Evolutionary conservation across 37 sponge, comb jelly and placozoan genomes (phyloP).

Genomic region (Chondrilla cf. caribensis): DNA sequence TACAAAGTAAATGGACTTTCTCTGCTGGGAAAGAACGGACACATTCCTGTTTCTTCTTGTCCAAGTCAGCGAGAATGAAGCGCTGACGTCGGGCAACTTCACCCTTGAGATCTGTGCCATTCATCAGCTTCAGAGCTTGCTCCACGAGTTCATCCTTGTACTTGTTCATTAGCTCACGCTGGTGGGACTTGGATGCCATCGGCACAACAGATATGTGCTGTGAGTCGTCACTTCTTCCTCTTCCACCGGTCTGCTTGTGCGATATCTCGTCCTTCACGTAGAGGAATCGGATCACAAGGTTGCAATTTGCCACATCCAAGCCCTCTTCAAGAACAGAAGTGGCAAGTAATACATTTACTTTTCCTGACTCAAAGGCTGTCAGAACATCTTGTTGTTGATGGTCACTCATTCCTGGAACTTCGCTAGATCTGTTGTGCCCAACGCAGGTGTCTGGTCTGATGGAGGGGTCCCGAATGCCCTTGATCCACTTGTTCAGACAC

Average conservation of each 20-base stretch:
- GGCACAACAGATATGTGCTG: conserved; percentile 28
- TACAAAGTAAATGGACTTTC: background rate
- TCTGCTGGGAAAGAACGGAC: too few species aligned
- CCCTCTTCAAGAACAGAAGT: conserved; percentile 94
- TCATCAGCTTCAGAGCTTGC: background rate
- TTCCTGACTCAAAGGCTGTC: conserved; percentile 59
- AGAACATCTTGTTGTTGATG: conserved; percentile 56
- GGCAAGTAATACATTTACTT: conserved; percentile 78
- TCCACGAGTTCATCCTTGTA: conserved; percentile 16
- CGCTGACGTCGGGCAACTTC: background rate
- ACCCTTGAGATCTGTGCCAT: background rate
- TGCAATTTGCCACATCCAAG: conserved; percentile 88
- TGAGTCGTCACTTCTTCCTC: conserved; percentile 63
- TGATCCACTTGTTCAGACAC: conserved; percentile 5
- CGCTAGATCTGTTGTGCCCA: conserved; percentile 28
- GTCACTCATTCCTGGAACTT: conserved; percentile 45
- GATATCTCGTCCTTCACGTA: conserved; percentile 74
- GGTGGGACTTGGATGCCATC: conserved; percentile 11
- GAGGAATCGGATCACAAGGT: conserved; percentile 82
- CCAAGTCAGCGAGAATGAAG: background rate
- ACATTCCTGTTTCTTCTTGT: background rate
- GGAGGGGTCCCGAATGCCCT: background rate
- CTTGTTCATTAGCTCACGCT: conserved; percentile 27
- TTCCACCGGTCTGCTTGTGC: conserved; percentile 65
- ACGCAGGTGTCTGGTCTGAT: conserved; percentile 7